Base-by-base conservation (phyloP, 2,797 vertebrate genomes). In the Calcarius lapponicus region DNA sequence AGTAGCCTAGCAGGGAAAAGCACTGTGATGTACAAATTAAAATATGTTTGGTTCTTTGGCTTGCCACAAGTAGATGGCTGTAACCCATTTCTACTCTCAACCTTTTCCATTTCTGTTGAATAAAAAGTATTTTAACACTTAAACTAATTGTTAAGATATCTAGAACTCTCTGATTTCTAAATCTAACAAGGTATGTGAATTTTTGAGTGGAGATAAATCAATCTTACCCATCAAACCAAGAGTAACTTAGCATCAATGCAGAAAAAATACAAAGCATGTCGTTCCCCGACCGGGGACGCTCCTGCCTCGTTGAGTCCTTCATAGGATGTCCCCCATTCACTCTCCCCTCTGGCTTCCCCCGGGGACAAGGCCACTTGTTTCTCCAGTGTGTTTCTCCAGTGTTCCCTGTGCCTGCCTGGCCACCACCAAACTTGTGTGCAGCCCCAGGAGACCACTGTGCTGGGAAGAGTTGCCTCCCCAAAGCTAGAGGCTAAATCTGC, bases 311-410 rank as follows among this genome's bases (percentile, higher is more conserved):
- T 12, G 0, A 64, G n/a, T 18, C 45, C 45, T 47, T 47, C 45
- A 47, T 11, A 42, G 36, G 21, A 64, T 36, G 45, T 62, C 29
- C 16, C 12, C 12, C 50, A 19, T 43, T 64, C 2, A 0, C n/a
- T 57, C 10, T 26, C 3, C 24, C 10, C 19, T 48, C 31, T 5
- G 1, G 3, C 12, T 51, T 5, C 2, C n/a, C 10, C 8, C 14
- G 0, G 1, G 26, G 31, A 48, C 21, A 69, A 66, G 32, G 25
- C 34, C 32, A 26, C 20, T 29, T 40, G 38, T 40, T 40, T 40
- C 38, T 40, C 38, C 13, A 13, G 13, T 4, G 2, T 66, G 11
- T 54, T 80, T 64, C 47, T 82, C 18, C 34, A 50, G 38, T 18
- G 9, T 5, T 61, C 17, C 4, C 14, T 3, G 4, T 18, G 11